Evolutionary conservation across 30 jellyfish, hydroid and myxozoan genomes (phyloP).

Genomic region (Aurelia aurita): DNA sequence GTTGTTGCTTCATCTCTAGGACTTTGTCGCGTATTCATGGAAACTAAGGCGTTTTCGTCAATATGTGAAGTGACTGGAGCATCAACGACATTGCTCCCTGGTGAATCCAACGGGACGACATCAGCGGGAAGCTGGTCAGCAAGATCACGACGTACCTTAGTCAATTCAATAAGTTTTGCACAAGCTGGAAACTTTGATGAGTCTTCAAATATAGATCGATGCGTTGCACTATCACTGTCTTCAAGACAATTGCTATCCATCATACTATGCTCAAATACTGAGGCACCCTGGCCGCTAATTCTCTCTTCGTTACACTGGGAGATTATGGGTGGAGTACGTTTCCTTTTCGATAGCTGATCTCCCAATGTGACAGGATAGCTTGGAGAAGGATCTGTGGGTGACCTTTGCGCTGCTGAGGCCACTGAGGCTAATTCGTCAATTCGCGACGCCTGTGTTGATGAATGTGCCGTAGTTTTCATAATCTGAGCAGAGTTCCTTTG

Average conservation of each 20-base stretch:
- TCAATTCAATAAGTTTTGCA: slow-evolving; percentile 88
- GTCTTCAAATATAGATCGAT: slow-evolving; percentile 70
- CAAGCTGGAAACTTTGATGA: slow-evolving; percentile 94
- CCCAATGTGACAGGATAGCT: background rate
- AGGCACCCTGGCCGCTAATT: background rate
- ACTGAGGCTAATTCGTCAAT: slow-evolving; percentile 61
- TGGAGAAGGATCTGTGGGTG: slow-evolving; percentile 3
- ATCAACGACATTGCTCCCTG: background rate
- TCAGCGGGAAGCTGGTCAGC: slow-evolving; percentile 41
- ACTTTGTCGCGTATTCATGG: background rate
- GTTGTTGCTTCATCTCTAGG: background rate
- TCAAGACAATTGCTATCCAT: background rate
- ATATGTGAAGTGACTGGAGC: background rate
- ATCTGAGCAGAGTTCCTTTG: background rate
- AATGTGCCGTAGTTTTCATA: background rate
- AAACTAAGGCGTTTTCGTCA: background rate
- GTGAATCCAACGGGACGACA: slow-evolving; percentile 38
- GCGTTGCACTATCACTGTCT: background rate
- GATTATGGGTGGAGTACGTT: background rate
- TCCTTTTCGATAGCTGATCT: background rate
- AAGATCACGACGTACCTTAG: slow-evolving; percentile 77
- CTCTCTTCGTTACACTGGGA: background rate
- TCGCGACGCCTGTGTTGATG: slow-evolving; percentile 13
- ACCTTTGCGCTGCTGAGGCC: slow-evolving; percentile 46
- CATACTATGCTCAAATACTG: background rate